Base-by-base conservation (phyloP, 92 coral and sea anemone genomes). In the Parazoanthus swiftii region DNA sequence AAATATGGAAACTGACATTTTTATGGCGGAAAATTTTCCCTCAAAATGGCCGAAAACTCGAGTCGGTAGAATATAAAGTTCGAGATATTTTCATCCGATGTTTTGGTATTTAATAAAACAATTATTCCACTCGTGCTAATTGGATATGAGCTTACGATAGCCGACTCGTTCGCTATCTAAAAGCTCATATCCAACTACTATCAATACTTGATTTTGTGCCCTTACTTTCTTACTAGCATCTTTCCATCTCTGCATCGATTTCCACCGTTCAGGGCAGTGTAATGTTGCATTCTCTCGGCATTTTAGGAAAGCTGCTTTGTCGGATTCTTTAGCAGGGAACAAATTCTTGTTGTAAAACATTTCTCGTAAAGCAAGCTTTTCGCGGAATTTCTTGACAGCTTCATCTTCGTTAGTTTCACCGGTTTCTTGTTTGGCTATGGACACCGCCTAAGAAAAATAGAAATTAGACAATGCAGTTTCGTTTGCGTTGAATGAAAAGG, bases 261-360 rank as follows among this genome's bases (percentile, higher is more conserved):
- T 77, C 95, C 92, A 94, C 79, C 99, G 85, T 70, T 87, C 80
- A 18, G 99, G 98, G 44, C 99, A 97, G 76, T 82, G 74, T 78
- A 38, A 75, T 56, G 79, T 29, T 43, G 98, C 96, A 11, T 88
- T 91, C 42, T 48, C 72, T 65, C 67, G 48, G 82, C 98, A 95
- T 50, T 89, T 88, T 82, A 90, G 85, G 79, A 88, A 95, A 4
- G 98, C 93, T 29, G 86, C 85, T 7, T 93, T 94, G 26, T 85
- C 86, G 20, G 95, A 95, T 74, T 95, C 98, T 10, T 89, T 84
- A 2, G 26, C 89, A 8, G 98, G 96, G 72, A 95, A 95, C 0
- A 83, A 33, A 1, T 70, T 70, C 15, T 86, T 70, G 88, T 95
- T 95, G 68, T 89, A 95, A 80, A 81, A 95, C 92, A 82, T 91